Percentiles rank a stretch among this genome's conserved stretches.
Conservation (phyloP, 2,113 vertebrate genomes). For the Monopterus albus region DNA sequence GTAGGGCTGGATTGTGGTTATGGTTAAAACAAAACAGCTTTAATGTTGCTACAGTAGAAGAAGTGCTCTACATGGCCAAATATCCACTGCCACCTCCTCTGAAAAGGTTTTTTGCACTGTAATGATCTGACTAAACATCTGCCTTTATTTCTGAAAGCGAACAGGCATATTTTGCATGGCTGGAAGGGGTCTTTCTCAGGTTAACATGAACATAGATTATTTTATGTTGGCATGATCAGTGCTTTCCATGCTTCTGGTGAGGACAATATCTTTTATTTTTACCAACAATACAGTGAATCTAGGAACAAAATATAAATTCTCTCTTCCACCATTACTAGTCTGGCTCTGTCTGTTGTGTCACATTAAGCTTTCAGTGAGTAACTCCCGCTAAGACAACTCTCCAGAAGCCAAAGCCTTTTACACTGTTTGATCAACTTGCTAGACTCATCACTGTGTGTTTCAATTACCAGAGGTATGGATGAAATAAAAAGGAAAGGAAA, state of each 20-base stretch:
- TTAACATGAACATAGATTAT: too few relatives aligned
- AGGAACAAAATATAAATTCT: too few relatives aligned
- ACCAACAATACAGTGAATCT: background rate
- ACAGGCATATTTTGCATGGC: background rate
- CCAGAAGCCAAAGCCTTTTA: too few relatives aligned
- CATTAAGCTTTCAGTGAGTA: background rate
- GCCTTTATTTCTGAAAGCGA: background rate
- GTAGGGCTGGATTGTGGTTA: too few relatives aligned
- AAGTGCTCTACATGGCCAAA: background rate
- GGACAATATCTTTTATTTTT: too few relatives aligned
- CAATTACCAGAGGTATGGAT: constrained; percentile 36
- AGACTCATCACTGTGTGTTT: constrained; percentile 20
- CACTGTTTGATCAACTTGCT: constrained; percentile 36
- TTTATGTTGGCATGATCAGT: too few relatives aligned
- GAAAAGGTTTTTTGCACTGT: background rate
- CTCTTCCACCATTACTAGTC: background rate
- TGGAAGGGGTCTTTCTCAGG: background rate
- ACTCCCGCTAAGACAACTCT: background rate
- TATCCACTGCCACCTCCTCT: background rate
- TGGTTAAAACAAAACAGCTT: too few relatives aligned
- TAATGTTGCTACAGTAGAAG: background rate
- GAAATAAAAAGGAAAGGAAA: constrained; percentile 19
- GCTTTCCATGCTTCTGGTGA: too few relatives aligned
- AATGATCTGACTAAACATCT: background rate
- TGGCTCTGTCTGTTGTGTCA: constrained; percentile 3